phyloP scores from a whole-genome alignment of 2,888 invertebrate genomes.

The Blastobasis adustella region DNA sequence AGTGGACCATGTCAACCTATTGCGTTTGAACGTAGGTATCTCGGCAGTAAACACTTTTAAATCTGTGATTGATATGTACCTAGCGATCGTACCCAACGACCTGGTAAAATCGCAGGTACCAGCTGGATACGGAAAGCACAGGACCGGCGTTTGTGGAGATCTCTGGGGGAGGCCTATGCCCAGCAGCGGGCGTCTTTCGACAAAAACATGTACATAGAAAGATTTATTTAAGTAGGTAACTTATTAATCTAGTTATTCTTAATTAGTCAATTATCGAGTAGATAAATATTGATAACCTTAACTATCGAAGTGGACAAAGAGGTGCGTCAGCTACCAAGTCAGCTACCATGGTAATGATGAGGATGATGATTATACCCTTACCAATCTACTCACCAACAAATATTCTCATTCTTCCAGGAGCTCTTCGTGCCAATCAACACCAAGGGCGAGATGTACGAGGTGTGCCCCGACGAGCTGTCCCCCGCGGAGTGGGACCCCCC shows the following conservation, averaged over 20 bases:
- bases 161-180: background rate
- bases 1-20: too few species aligned
- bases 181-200: background rate
- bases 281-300: background rate
- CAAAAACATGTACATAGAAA: too few species aligned
- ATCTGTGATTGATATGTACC: too few species aligned
- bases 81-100: too few species aligned
- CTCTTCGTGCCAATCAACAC: slow-evolving; percentile 84
- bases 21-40: too few species aligned
- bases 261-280: background rate
- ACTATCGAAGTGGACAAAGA: background rate
- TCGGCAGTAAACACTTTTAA: too few species aligned
- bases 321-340: background rate
- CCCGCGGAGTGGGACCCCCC: slow-evolving; percentile 69
- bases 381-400: too few species aligned
- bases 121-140: background rate
- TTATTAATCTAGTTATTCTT: background rate
- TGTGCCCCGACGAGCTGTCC: slow-evolving; percentile 71
- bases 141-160: too few species aligned
- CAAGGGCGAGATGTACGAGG: slow-evolving; percentile 83
- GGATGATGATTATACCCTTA: too few species aligned
- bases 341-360: too few species aligned
- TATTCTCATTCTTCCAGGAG: slow-evolving; percentile 62
- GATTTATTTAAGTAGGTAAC: too few species aligned
- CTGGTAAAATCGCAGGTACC: too few species aligned